phyloP scores from a whole-genome alignment of 2,113 vertebrate species.

The Sigmodon hispidus region DNA sequence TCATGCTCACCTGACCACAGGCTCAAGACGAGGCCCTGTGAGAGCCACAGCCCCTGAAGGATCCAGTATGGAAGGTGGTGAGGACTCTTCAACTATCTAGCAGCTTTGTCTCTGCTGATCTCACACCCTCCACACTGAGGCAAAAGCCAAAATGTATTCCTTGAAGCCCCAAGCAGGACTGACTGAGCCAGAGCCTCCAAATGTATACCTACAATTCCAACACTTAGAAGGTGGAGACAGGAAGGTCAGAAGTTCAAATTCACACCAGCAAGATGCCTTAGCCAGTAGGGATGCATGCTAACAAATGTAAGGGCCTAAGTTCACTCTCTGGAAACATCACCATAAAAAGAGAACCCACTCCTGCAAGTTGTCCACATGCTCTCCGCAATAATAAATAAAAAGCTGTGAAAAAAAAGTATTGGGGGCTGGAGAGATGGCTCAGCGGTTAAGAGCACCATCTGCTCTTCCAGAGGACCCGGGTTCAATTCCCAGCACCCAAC shows the following conservation, averaged over 20 bases:
- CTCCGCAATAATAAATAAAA: background rate
- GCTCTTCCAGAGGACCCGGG: too few species aligned
- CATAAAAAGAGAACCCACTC: background rate
- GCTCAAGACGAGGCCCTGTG: background rate
- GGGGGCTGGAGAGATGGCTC: too few species aligned
- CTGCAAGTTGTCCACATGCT: background rate
- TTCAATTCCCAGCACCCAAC: too few species aligned
- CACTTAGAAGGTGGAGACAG: background rate
- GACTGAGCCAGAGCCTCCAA: background rate
- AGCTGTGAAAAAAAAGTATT: too few species aligned
- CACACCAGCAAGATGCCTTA: background rate
- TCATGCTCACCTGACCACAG: background rate
- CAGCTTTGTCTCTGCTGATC: background rate
- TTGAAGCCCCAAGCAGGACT: background rate
- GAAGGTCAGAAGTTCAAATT: background rate
- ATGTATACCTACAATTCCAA: background rate
- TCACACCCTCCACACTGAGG: background rate
- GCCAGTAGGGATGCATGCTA: background rate
- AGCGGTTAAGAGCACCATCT: too few species aligned
- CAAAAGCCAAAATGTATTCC: background rate
- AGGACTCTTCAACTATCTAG: too few species aligned
- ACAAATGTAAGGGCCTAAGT: too few species aligned
- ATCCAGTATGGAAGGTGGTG: too few species aligned
- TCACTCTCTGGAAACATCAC: background rate
- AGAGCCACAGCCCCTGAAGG: background rate